Percentiles rank a stretch among this genome's conserved stretches.
These are phyloP conservation scores for Epinephelus moara DNA, from an alignment of 2,113 vertebrate genomes.

Conservation along the genomic window DNA sequence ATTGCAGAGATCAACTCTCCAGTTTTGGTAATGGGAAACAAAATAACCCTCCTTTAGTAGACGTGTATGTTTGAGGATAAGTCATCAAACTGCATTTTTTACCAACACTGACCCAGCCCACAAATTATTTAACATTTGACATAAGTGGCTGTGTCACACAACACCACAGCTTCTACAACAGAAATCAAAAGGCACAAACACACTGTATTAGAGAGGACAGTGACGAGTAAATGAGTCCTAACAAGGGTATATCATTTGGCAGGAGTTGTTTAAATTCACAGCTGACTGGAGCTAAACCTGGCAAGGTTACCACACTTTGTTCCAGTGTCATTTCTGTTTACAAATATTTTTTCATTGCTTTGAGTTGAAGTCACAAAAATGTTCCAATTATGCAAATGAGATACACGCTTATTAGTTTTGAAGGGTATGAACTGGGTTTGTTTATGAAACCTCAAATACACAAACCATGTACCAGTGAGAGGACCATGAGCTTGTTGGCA, in stretches of 20 bases:
- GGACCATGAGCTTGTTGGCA: background rate
- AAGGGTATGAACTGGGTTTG: conserved; percentile 40
- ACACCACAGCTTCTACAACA: background rate
- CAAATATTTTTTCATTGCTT: conserved; percentile 20
- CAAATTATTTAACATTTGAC: background rate
- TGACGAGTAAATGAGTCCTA: background rate
- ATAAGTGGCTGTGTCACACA: background rate
- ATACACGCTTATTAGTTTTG: conserved; percentile 53
- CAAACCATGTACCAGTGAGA: conserved; percentile 25
- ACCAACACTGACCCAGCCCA: background rate
- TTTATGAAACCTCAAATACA: conserved; percentile 41
- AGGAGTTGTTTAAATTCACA: conserved; percentile 49
- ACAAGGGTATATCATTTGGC: conserved; percentile 30
- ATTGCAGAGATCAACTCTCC: background rate
- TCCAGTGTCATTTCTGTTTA: conserved; percentile 52
- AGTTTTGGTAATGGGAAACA: background rate
- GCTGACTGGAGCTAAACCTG: conserved; percentile 56
- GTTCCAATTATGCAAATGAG: conserved; percentile 62
- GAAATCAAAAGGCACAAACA: conserved; percentile 31
- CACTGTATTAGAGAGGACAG: background rate
- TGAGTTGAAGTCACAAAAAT: conserved; percentile 34
- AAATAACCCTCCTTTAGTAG: background rate
- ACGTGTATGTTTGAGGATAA: background rate
- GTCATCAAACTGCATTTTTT: background rate
- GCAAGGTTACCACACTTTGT: conserved; percentile 40